Evolutionary conservation across 2,888 invertebrate genomes (phyloP), one percentile per base, ranked within the genome.

Genomic region (Tipula unca): DNA sequence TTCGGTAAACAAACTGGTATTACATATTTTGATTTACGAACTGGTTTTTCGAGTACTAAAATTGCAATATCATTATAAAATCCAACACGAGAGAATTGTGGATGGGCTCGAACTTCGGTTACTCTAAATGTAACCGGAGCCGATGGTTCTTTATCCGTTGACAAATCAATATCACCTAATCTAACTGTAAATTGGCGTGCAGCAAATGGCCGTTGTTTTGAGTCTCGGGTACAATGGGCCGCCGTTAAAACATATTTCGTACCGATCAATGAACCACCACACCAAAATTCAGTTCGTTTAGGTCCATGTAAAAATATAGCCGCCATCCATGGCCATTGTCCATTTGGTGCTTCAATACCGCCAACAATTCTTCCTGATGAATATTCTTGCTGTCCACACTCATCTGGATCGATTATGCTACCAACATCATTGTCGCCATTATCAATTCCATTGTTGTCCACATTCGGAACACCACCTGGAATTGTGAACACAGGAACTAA

Each of bases 281-380:
- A 98, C 97, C 97, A 97, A 91, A 97, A 97, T 90, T 97, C 97
- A 0, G 96, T 94, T 32, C 96, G 93, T 88, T 95, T 94, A 48
- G 95, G 94, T 8, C 97, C 97, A 89, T 97, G 96, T 84, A 98
- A 92, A 90, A 96, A 98, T 88, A 98, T 97, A 0, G 98, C 98
- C 0, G 96, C 98, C 95, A 98, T 96, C 98, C 98, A 98, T 0
- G 98, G 98, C 97, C 97, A 97, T 85, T 96, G 94, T 0, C 98
- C 98, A 0, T 96, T 94, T 29, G 95, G 92, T 0, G 97, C 93
- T 89, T 95, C 95, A 86, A 95, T 94, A 3, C 98, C 98, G 0
- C 98, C 98, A 0, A 98, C 98, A 82, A 98, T 96, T 3, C 98
- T 94, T 87, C 96, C 97, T 82, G 95, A 95, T 85, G 95, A 96